These are phyloP conservation scores for Erythrocercus mccallii DNA, from an alignment of 2,113 vertebrate species.

Conservation along the genomic window DNA sequence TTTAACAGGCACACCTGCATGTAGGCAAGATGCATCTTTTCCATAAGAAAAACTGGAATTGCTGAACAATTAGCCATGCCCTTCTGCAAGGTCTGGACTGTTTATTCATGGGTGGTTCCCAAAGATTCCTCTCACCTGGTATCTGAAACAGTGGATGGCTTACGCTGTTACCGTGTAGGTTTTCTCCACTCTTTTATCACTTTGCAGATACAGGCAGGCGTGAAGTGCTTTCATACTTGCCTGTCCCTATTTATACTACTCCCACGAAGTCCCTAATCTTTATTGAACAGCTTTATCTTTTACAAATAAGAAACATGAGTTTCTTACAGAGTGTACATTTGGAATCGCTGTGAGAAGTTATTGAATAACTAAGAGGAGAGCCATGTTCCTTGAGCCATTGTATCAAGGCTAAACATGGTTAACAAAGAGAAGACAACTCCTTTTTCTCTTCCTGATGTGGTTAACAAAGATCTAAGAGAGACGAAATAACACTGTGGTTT, in stretches of 20 bases:
- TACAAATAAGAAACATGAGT: constrained; percentile 31
- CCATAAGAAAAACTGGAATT: not conserved
- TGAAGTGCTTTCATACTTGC: not conserved
- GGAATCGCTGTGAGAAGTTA: not conserved
- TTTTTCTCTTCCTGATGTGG: not conserved
- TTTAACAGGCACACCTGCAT: not conserved
- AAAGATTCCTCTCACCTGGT: not conserved
- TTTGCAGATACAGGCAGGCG: not conserved
- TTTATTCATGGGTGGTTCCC: not conserved
- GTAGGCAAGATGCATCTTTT: not conserved
- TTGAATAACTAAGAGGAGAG: constrained; percentile 30
- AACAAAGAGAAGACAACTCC: not conserved
- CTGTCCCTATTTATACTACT: not conserved
- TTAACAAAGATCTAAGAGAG: not conserved
- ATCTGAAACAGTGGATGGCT: not conserved
- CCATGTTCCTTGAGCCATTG: not conserved
- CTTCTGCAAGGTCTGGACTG: not conserved
- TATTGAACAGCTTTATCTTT: constrained; percentile 43
- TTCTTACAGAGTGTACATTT: not conserved
- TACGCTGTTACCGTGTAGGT: not conserved
- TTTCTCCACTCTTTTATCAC: constrained; percentile 20
- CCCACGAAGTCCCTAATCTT: not conserved
- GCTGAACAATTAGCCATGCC: not conserved
- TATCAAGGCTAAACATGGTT: not conserved
- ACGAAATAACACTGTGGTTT: not conserved